Evolutionary conservation across 2,888 invertebrate genomes (phyloP).

Genomic region (Gastrophysa polygoni): DNA sequence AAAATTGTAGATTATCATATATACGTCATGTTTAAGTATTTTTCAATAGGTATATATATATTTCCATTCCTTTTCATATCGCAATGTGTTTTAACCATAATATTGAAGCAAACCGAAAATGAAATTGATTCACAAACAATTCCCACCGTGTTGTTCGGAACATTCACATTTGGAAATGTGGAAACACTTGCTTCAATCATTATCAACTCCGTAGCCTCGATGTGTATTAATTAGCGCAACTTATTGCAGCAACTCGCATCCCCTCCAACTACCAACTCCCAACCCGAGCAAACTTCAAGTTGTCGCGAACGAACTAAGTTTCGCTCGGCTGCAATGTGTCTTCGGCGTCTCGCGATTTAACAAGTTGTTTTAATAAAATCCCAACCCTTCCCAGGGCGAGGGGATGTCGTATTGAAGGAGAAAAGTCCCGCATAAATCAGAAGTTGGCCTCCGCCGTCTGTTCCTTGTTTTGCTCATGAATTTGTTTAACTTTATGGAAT

Average conservation of each 20-base stretch:
- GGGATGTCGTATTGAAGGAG: slow-evolving; percentile 50
- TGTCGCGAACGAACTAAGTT: slow-evolving; percentile 47
- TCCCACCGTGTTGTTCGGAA: no score
- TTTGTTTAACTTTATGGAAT: slow-evolving; percentile 51
- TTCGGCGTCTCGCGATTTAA: slow-evolving; percentile 57
- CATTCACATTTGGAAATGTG: slow-evolving; percentile 1
- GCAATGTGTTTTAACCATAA: no score
- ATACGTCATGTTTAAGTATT: no score
- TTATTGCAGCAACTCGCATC: slow-evolving; percentile 48
- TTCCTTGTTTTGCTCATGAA: slow-evolving; percentile 50
- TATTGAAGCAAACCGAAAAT: no score
- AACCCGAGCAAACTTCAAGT: slow-evolving; percentile 51
- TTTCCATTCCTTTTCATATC: no score
- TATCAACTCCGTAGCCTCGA: slow-evolving; percentile 58
- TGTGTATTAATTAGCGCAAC: slow-evolving; percentile 60
- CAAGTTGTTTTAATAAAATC: slow-evolving; percentile 60
- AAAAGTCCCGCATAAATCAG: slow-evolving; percentile 57
- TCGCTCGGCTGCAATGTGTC: slow-evolving; percentile 48
- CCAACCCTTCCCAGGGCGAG: slow-evolving; percentile 54
- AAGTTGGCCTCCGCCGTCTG: slow-evolving; percentile 52
- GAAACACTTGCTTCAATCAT: slow-evolving; percentile 59
- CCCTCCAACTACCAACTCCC: slow-evolving; percentile 35
- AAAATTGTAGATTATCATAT: no score
- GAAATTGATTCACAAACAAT: no score
- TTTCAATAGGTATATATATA: no score